Evolutionary conservation across 1,140 invertebrate species (phyloP).

Genomic region (Micrasema longulum): DNA sequence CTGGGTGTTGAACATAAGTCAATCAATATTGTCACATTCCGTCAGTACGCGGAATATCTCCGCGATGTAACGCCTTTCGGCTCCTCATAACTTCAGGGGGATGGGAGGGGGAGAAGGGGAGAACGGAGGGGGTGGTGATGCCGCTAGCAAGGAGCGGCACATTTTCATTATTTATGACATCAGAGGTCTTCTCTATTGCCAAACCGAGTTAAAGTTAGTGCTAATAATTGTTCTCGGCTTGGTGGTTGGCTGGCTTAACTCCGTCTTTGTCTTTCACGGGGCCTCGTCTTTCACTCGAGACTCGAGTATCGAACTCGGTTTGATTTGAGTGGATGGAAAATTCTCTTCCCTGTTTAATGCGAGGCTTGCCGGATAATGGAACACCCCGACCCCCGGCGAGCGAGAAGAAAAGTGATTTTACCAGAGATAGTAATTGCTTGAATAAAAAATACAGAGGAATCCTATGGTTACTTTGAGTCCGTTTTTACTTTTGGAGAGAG

Average conservation of each 20-base stretch:
- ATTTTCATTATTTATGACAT: constrained; percentile 64
- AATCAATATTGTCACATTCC: constrained; percentile 39
- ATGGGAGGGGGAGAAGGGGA: background rate
- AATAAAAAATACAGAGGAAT: no score
- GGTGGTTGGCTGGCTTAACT: constrained; percentile 49
- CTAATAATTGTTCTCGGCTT: constrained; percentile 60
- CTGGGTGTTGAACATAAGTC: constrained; percentile 15
- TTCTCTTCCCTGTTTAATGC: constrained; percentile 20
- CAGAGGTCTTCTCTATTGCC: constrained; percentile 60
- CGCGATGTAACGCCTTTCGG: constrained; percentile 50
- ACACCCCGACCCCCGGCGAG: background rate
- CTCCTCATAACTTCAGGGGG: constrained; percentile 48
- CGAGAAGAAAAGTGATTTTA: constrained; percentile 4
- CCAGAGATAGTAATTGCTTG: no score
- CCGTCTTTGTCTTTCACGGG: constrained; percentile 45
- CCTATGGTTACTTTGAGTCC: no score
- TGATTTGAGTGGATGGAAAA: constrained; percentile 37
- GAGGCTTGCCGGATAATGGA: constrained; percentile 13
- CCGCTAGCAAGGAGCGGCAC: constrained; percentile 50
- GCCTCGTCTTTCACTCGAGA: constrained; percentile 27
- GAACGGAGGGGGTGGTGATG: constrained; percentile 19
- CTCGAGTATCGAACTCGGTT: constrained; percentile 39
- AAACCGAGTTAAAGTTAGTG: constrained; percentile 59
- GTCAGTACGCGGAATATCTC: constrained; percentile 28
- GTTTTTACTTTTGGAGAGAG: no score